phyloP scores from a whole-genome alignment of 2,797 vertebrate genomes.

The Xenopus petersii region DNA sequence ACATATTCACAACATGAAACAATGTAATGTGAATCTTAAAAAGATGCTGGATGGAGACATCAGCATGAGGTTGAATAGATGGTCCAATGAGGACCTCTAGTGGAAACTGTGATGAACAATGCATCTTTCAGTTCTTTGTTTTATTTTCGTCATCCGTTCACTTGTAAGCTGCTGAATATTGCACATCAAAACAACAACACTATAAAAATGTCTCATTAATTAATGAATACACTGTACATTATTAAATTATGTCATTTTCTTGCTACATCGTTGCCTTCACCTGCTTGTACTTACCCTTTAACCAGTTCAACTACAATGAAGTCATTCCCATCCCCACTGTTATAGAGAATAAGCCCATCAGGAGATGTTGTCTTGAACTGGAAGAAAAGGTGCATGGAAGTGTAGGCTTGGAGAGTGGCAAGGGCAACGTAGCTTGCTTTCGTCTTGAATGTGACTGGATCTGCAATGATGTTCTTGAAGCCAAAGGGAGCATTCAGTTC shows the following conservation, averaged over 20 bases:
- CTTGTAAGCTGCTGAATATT: too few relatives aligned
- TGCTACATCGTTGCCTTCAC: too few relatives aligned
- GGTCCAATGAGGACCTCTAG: slow-evolving; percentile 32
- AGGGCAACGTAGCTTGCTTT: slow-evolving; percentile 93
- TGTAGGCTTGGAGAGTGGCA: slow-evolving; percentile 92
- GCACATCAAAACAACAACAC: too few relatives aligned
- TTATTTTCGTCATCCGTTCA: too few relatives aligned
- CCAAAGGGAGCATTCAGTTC: slow-evolving; percentile 96
- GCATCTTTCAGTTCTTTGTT: too few relatives aligned
- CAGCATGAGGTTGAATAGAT: not conserved
- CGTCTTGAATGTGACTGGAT: slow-evolving; percentile 96
- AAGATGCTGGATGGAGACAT: not conserved
- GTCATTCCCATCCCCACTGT: slow-evolving; percentile 96
- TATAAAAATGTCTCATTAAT: too few relatives aligned
- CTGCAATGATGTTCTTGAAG: slow-evolving; percentile 96
- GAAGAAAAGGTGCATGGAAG: slow-evolving; percentile 99
- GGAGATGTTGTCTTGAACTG: slow-evolving; percentile 98
- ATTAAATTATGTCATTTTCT: too few relatives aligned
- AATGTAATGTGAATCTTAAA: not conserved
- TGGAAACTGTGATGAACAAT: slow-evolving; percentile 1
- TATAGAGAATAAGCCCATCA: slow-evolving; percentile 93
- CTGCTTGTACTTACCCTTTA: slow-evolving; percentile 80
- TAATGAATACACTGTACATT: too few relatives aligned
- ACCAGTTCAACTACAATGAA: slow-evolving; percentile 98
- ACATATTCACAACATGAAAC: slow-evolving; percentile 10